phyloP scores from a whole-genome alignment of 2,113 vertebrate species.

The Rhinopomastus cyanomelas region DNA sequence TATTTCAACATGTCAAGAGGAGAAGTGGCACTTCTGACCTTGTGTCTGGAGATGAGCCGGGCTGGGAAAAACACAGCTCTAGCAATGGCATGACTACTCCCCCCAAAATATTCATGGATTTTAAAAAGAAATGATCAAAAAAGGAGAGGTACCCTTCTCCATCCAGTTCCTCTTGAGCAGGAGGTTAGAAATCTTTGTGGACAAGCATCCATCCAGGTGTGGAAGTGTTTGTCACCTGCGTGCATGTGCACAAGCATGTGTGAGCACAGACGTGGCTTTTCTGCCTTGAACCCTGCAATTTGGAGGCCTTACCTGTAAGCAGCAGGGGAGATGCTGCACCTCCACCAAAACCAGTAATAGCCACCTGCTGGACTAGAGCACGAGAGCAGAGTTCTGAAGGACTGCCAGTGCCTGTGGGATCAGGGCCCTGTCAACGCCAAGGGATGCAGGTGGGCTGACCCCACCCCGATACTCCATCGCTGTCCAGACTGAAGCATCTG shows the following conservation, averaged over 20 bases:
- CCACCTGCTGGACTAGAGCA: background rate
- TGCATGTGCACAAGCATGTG: background rate
- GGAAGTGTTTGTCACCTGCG: background rate
- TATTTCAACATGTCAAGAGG: background rate
- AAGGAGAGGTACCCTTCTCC: background rate
- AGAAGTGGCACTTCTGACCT: constrained; percentile 3
- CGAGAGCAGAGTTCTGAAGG: background rate
- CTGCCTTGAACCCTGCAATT: background rate
- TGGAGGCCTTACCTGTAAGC: background rate
- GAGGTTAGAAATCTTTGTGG: constrained; percentile 1
- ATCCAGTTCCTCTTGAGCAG: background rate
- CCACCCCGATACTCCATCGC: background rate
- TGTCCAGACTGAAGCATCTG: constrained; percentile 16
- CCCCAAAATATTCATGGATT: background rate
- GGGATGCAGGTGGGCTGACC: background rate
- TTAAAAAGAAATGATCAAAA: background rate
- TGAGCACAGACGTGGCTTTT: background rate
- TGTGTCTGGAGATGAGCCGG: constrained; percentile 18
- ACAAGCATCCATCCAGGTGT: background rate
- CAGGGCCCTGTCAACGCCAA: background rate
- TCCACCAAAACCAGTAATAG: background rate
- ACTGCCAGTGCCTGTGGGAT: background rate
- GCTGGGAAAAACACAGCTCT: background rate
- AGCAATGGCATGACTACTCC: background rate
- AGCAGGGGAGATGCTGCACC: background rate